Evolutionary conservation across 2,113 vertebrate species (phyloP).

Genomic region (Otocyon megalotis): DNA sequence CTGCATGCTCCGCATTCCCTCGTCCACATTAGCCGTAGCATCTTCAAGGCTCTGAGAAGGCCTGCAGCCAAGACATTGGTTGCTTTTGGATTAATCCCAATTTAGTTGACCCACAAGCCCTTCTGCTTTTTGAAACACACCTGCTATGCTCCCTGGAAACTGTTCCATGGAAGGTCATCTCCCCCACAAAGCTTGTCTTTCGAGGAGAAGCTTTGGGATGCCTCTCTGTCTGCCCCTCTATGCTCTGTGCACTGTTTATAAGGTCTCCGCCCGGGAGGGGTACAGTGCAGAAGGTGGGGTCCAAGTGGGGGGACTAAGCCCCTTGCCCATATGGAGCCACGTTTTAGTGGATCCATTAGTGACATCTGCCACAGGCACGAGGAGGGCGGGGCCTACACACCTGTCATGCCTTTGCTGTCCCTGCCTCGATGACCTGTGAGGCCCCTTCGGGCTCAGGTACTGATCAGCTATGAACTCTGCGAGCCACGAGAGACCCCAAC

Average conservation of each 20-base stretch:
- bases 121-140: neutral
- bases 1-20: neutral
- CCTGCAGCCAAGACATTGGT: neutral
- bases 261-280: neutral
- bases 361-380: neutral
- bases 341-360: neutral
- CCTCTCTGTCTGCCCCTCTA: neutral
- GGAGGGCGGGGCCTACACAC: neutral
- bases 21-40: no score
- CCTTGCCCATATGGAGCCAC: neutral
- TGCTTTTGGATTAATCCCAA: neutral
- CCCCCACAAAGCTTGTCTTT: neutral
- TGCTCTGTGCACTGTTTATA: neutral
- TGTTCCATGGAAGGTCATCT: neutral
- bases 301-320: neutral
- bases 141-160: neutral
- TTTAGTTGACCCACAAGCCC: neutral
- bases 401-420: neutral
- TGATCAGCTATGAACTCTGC: neutral
- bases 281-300: neutral
- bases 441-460: neutral
- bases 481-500: neutral
- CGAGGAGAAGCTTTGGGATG: neutral
- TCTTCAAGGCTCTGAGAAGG: slow-evolving; percentile 22
- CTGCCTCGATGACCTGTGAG: neutral